phyloP scores from a whole-genome alignment of 2,113 vertebrate species.

The Hippocampus comes region DNA sequence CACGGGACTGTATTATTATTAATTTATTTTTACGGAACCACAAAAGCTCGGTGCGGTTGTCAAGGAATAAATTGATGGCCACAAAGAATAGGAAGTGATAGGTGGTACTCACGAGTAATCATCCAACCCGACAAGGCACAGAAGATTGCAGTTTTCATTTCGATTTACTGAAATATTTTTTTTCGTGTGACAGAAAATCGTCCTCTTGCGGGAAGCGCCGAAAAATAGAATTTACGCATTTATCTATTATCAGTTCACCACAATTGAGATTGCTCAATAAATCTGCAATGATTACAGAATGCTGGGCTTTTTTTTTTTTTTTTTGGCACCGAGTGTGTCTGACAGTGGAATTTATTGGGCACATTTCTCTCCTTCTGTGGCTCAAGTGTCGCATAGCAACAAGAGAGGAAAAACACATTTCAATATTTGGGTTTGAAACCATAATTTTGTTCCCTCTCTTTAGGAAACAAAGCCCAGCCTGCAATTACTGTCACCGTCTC shows the following conservation, averaged over 20 bases:
- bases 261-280: neutral
- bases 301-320: conserved; percentile 52
- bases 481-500: conserved; percentile 72
- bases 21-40: too few relatives aligned
- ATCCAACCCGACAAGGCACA: too few relatives aligned
- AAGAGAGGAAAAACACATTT: conserved; percentile 71
- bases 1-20: too few relatives aligned
- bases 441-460: conserved; percentile 29
- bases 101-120: too few relatives aligned
- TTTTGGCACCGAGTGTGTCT: conserved; percentile 59
- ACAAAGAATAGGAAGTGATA: neutral
- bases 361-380: conserved; percentile 68
- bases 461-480: conserved; percentile 71
- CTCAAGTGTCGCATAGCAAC: conserved; percentile 76
- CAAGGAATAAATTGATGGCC: neutral
- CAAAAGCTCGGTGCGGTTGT: too few relatives aligned
- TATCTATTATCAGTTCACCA: neutral
- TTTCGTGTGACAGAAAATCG: neutral
- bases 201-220: neutral
- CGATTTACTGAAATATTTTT: too few relatives aligned
- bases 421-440: conserved; percentile 75
- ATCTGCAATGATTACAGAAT: conserved; percentile 22
- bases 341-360: conserved; percentile 67
- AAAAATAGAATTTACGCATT: too few relatives aligned
- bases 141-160: too few relatives aligned